Evolutionary conservation across 2,797 vertebrate genomes (phyloP).

Genomic region (Gadopsis bispinosus): DNA sequence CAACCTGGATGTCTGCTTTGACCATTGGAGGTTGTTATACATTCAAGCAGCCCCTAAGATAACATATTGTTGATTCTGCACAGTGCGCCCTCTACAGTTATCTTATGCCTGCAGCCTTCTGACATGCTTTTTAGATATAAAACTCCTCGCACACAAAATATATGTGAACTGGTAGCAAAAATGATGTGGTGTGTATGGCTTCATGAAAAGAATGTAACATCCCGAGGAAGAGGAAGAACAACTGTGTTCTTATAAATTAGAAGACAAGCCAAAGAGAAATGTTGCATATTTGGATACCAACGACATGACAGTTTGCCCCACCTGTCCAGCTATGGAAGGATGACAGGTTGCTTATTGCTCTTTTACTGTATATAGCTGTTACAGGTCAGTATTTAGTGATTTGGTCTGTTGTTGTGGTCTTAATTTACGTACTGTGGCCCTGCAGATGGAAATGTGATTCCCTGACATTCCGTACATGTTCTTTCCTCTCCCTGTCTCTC

Average conservation of each 20-base stretch:
- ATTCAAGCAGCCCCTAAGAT: constrained; percentile 34
- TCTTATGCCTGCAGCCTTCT: constrained; percentile 11
- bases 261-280: constrained; percentile 15
- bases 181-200: neutral
- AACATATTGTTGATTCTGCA: neutral
- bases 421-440: constrained; percentile 33
- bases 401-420: constrained; percentile 42
- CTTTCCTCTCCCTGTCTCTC: constrained; percentile 1
- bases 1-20: neutral
- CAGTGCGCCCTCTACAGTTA: constrained; percentile 12
- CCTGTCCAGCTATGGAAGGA: constrained; percentile 6
- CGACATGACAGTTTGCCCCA: neutral
- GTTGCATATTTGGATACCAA: neutral
- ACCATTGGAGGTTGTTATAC: constrained; percentile 20
- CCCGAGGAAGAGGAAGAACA: constrained; percentile 19
- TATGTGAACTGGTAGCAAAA: neutral
- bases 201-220: constrained; percentile 8
- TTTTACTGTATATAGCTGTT: constrained; percentile 15
- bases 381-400: constrained; percentile 36
- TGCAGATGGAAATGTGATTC: constrained; percentile 52
- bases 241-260: neutral
- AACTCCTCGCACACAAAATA: neutral
- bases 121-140: constrained; percentile 5
- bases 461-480: constrained; percentile 48
- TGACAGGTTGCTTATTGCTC: constrained; percentile 35